These are phyloP conservation scores for Ctenochaetus hawaiiensis DNA, from an alignment of 2,797 vertebrate genomes.

Conservation along the genomic window DNA sequence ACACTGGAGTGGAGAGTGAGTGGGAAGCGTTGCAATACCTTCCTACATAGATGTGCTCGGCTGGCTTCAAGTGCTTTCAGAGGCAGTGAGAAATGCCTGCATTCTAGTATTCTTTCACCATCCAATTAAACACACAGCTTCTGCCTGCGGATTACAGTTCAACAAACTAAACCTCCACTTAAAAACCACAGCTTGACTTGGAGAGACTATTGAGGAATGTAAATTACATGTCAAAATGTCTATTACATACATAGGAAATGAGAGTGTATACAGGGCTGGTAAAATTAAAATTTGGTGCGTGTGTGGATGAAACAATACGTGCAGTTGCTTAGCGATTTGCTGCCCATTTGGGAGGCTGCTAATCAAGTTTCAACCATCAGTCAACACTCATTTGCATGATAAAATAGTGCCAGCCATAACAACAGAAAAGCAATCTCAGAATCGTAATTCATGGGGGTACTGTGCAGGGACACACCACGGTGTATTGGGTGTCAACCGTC, in stretches of 20 bases:
- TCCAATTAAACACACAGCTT: slow-evolving; percentile 63
- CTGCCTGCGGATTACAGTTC: slow-evolving; percentile 49
- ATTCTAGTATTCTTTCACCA: slow-evolving; percentile 40
- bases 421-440: slow-evolving; percentile 80
- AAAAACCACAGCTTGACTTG: slow-evolving; percentile 46
- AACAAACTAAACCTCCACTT: slow-evolving; percentile 44
- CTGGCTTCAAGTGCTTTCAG: slow-evolving; percentile 65
- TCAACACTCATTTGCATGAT: slow-evolving; percentile 82
- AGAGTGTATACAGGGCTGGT: slow-evolving; percentile 9
- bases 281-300: slow-evolving; percentile 41
- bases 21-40: slow-evolving; percentile 59
- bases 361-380: slow-evolving; percentile 78
- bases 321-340: slow-evolving; percentile 71
- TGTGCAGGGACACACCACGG: slow-evolving; percentile 59
- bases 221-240: slow-evolving; percentile 44
- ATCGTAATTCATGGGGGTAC: slow-evolving; percentile 76
- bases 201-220: slow-evolving; percentile 32
- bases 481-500: slow-evolving; percentile 76
- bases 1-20: slow-evolving; percentile 55
- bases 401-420: slow-evolving; percentile 78
- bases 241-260: slow-evolving; percentile 12
- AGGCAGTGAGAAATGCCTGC: slow-evolving; percentile 66
- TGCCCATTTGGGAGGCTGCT: slow-evolving; percentile 74
- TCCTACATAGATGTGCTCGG: slow-evolving; percentile 65
- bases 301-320: slow-evolving; percentile 45